These are phyloP conservation scores for Archips crataeganus DNA, from an alignment of 2,888 invertebrate genomes.

Conservation along the genomic window DNA sequence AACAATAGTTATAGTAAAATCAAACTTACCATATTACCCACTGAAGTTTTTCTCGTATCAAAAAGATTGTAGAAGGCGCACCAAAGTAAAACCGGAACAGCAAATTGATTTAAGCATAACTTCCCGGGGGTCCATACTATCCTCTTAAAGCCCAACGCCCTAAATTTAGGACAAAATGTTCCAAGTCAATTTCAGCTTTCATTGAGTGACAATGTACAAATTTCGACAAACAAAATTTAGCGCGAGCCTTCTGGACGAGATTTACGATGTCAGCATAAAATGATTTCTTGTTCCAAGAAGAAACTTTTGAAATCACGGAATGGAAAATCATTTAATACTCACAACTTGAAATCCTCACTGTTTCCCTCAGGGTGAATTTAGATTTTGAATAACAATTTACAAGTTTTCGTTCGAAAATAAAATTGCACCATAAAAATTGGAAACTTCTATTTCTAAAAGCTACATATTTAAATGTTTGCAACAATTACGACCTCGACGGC, in stretches of 20 bases:
- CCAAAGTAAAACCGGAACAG: neutral
- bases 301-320: conserved; percentile 14
- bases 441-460: neutral
- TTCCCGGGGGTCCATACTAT: neutral
- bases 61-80: neutral
- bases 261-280: conserved; percentile 11
- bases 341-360: neutral
- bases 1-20: no score
- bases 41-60: no score
- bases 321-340: conserved; percentile 26
- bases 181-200: conserved; percentile 2
- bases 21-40: no score
- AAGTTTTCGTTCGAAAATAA: neutral
- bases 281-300: conserved; percentile 11
- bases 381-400: neutral
- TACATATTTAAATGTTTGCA: no score
- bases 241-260: neutral
- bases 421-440: neutral
- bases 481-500: no score
- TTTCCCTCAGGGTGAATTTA: neutral
- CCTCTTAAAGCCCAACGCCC: neutral
- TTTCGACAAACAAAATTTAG: conserved; percentile 2
- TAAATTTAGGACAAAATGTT: neutral
- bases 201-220: conserved; percentile 3
- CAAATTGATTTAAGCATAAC: neutral